phyloP scores from a whole-genome alignment of 2,888 invertebrate species.

The Sarcophaga caerulescens region DNA sequence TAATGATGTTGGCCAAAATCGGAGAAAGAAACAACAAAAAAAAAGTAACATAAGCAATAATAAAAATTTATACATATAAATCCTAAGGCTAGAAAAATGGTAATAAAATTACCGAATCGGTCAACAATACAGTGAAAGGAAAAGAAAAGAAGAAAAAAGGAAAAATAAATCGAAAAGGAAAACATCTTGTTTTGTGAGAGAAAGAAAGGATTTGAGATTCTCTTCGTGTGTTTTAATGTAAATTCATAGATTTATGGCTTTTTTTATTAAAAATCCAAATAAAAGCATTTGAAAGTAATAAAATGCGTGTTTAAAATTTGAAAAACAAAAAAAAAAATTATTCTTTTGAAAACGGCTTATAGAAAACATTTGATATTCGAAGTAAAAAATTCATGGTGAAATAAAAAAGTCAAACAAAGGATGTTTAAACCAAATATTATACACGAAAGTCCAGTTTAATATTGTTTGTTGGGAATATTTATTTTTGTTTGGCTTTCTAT shows the following conservation, averaged over 20 bases:
- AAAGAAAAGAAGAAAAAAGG: too few relatives aligned
- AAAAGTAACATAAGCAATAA: constrained; percentile 11
- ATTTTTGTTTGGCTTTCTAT: constrained; percentile 30
- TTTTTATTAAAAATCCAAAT: constrained; percentile 12
- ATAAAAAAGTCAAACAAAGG: not conserved
- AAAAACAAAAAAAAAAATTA: not conserved
- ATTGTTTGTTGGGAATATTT: constrained; percentile 41
- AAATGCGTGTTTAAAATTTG: constrained; percentile 40
- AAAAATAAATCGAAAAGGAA: not conserved
- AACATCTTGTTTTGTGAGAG: not conserved
- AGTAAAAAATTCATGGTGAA: too few relatives aligned
- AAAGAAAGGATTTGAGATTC: not conserved
- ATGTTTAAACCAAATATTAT: not conserved
- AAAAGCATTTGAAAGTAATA: constrained; percentile 2
- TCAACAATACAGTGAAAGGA: not conserved
- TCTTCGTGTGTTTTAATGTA: not conserved
- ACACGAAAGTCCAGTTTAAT: constrained; percentile 24
- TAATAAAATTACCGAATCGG: constrained; percentile 14
- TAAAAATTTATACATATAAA: not conserved
- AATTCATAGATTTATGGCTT: constrained; percentile 37
- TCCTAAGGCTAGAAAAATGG: constrained; percentile 11
- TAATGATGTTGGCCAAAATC: constrained; percentile 48
- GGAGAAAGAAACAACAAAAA: not conserved
- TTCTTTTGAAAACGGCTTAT: too few relatives aligned
- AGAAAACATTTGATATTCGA: too few relatives aligned